A percentile compares a stretch with the other conserved stretches of the same genome.
phyloP scores from a whole-genome alignment of 2,113 vertebrate genomes.

The Paradisaea rubra region DNA sequence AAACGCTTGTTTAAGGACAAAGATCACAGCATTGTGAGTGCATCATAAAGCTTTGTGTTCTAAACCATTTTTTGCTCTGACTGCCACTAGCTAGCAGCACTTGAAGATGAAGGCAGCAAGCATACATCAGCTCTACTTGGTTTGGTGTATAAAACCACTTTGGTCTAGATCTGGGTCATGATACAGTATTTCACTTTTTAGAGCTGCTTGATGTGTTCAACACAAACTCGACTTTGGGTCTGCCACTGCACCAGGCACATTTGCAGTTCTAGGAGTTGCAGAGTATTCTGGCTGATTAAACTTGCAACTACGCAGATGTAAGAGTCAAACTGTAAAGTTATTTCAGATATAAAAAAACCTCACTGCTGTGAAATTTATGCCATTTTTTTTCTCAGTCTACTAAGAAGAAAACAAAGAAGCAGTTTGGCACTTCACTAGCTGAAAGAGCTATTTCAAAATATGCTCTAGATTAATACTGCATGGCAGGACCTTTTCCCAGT shows the following conservation, averaged over 20 bases:
- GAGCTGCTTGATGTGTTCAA: not conserved
- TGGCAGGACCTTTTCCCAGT: not conserved
- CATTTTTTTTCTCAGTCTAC: not conserved
- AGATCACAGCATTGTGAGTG: not conserved
- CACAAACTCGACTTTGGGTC: not conserved
- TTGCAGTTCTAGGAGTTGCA: not conserved
- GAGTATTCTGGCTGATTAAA: not conserved
- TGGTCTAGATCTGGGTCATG: not conserved
- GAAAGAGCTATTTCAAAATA: not conserved
- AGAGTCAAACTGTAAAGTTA: not conserved
- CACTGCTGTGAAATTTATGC: not conserved
- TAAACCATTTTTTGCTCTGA: not conserved
- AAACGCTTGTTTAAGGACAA: not conserved
- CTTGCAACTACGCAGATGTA: not conserved
- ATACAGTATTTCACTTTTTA: not conserved
- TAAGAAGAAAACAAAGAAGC: not conserved
- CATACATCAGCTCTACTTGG: not conserved
- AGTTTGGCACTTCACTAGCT: not conserved
- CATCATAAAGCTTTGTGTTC: not conserved
- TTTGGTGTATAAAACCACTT: not conserved
- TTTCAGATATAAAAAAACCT: not conserved
- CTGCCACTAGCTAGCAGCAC: not conserved
- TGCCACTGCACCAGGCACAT: not conserved
- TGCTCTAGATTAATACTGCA: not conserved
- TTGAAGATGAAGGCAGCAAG: constrained; percentile 3